Percentiles rank a stretch among this genome's conserved stretches.
These are phyloP conservation scores for Tylochromis polylepis DNA, from an alignment of 2,113 vertebrate genomes.

Conservation along the genomic window DNA sequence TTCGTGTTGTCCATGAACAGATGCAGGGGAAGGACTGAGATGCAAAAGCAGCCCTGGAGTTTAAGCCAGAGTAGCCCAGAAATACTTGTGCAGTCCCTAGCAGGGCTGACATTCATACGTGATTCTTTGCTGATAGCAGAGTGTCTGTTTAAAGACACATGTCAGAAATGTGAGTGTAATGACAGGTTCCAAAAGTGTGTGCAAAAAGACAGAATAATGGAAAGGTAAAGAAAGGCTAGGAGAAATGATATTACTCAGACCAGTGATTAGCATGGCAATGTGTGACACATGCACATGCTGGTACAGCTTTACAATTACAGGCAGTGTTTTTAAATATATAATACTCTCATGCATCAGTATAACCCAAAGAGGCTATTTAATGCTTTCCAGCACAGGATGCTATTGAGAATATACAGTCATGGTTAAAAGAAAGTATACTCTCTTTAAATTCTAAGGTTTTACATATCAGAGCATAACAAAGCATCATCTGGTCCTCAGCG, in stretches of 20 bases:
- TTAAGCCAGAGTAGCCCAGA: neutral
- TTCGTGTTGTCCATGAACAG: neutral
- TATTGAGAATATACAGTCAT: neutral
- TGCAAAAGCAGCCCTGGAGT: neutral
- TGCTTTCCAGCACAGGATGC: neutral
- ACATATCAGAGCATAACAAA: neutral
- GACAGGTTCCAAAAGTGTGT: neutral
- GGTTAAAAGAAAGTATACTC: neutral
- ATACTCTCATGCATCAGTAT: neutral
- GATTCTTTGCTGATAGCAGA: neutral
- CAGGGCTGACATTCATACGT: neutral
- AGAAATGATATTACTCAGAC: neutral
- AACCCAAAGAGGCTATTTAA: neutral
- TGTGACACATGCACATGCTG: neutral
- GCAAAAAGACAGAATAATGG: neutral
- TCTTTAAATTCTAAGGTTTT: neutral
- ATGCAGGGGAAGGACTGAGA: neutral
- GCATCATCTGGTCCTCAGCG: neutral
- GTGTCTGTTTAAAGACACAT: neutral
- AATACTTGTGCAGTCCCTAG: neutral
- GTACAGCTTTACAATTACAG: neutral
- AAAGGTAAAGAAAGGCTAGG: neutral
- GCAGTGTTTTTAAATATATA: neutral
- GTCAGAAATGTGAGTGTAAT: neutral
- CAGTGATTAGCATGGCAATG: neutral